Evolutionary conservation across 2,113 vertebrate genomes (phyloP).

Genomic region (Morone saxatilis): DNA sequence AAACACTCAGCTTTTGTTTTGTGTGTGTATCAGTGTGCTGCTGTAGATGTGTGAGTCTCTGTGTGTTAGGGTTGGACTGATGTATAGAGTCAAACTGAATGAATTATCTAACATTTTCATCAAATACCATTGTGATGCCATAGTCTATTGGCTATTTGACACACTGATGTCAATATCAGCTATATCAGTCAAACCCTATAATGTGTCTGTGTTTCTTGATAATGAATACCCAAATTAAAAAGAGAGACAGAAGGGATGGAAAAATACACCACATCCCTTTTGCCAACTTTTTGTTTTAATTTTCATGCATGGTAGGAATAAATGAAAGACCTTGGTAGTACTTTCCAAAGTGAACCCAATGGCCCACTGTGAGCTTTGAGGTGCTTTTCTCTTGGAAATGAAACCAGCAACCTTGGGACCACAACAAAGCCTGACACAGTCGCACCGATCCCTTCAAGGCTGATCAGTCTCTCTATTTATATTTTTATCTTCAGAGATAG

Average conservation of each 20-base stretch:
- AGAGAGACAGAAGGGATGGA: background rate
- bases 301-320: constrained; percentile 27
- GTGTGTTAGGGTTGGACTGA: constrained; percentile 17
- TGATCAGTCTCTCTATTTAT: constrained; percentile 52
- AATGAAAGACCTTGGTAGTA: constrained; percentile 36
- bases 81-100: background rate
- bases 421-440: constrained; percentile 43
- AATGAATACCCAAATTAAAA: constrained; percentile 4
- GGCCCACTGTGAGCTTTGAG: constrained; percentile 43
- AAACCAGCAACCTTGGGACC: constrained; percentile 42
- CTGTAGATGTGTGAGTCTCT: constrained; percentile 14
- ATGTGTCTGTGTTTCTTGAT: constrained; percentile 1
- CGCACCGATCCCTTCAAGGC: constrained; percentile 54
- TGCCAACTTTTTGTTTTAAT: constrained; percentile 46
- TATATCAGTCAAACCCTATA: background rate
- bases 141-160: background rate
- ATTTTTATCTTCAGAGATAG: constrained; percentile 64
- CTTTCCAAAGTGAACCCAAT: constrained; percentile 33
- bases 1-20: constrained; percentile 7
- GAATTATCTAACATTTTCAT: background rate
- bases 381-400: constrained; percentile 41
- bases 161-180: no score
- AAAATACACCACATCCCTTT: background rate
- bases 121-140: background rate
- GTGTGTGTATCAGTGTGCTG: background rate